Conservation (phyloP, 2,113 vertebrate species). For the Xyliphius kryptos region DNA sequence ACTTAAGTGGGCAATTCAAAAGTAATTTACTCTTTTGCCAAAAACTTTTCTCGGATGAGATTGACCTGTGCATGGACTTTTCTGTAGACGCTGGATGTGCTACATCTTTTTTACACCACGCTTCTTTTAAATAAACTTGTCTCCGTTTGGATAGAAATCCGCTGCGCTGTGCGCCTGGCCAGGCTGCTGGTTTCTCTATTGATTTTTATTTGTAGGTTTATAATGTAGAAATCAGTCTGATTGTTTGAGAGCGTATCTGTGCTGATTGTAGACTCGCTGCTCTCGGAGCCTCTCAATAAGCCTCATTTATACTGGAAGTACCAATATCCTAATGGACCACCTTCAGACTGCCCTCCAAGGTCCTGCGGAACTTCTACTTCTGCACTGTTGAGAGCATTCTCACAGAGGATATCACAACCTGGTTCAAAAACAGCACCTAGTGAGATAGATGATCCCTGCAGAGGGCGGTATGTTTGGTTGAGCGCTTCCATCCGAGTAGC, state of each 20-base stretch:
- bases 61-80: not conserved
- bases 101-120: no score
- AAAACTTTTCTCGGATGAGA: not conserved
- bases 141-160: not conserved
- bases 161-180: slow-evolving; percentile 31
- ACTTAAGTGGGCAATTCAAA: not conserved
- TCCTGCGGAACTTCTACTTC: no score
- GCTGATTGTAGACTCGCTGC: slow-evolving; percentile 15
- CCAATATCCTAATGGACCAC: not conserved
- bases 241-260: slow-evolving; percentile 53
- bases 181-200: slow-evolving; percentile 41
- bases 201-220: slow-evolving; percentile 54
- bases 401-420: no score
- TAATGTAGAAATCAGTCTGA: slow-evolving; percentile 51
- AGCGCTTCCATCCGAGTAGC: no score
- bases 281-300: slow-evolving; percentile 47
- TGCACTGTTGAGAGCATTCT: no score
- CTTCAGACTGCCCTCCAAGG: no score
- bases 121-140: no score
- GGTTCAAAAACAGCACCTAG: no score
- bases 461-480: no score
- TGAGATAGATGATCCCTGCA: no score
- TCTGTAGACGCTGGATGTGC: no score
- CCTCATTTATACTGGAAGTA: slow-evolving; percentile 33
- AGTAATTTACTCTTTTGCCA: not conserved